Evolutionary conservation across 92 coral and sea anemone species (phyloP), one percentile per base, ranked within the genome.

Genomic region (Porites lobata): DNA sequence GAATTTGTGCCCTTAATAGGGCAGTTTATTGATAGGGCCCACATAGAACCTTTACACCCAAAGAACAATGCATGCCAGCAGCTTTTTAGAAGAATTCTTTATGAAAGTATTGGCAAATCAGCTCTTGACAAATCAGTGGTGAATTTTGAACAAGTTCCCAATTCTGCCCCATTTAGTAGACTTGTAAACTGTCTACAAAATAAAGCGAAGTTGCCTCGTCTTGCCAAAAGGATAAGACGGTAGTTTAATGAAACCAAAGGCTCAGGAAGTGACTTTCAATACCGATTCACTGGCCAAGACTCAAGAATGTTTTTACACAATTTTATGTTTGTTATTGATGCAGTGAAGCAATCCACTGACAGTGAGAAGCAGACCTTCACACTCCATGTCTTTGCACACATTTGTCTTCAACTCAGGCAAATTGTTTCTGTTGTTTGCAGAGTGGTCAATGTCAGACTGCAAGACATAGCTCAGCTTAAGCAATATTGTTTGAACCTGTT

Each of bases 61-160:
- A 91, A 91, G 77, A 91, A 91, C 71, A 91, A 91, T 91, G 91
- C 92, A 17, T 92, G 94, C 64, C 93, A 89, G 72, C 93, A 89
- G 73, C 24, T 93, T 53, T 88, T 87, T 78, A 93, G 90, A 80
- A 8, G 38, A 81, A 92, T 89, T 66, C 79, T 92, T 21, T 86
- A 89, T 89, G 91, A 90, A 86, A 81, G 90, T 63, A 87, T 83
- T 88, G 83, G 74, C 18, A 91, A 91, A 80, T 93, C 94, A 63
- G 77, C 72, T 78, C 63, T 89, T 26, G 76, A 80, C 57, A 69
- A 72, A 62, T 90, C 65, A 74, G 86, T 75, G 54, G 61, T 76
- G 26, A 82, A 90, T 61, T 86, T 93, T 86, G 87, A 90, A 71
- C 78, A 69, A 73, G 90, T 93, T 22, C 80, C 93, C 52, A 75